Evolutionary conservation across 2,888 invertebrate genomes (phyloP), one percentile per base, ranked within the genome.

Genomic region (Cerastoderma edule): DNA sequence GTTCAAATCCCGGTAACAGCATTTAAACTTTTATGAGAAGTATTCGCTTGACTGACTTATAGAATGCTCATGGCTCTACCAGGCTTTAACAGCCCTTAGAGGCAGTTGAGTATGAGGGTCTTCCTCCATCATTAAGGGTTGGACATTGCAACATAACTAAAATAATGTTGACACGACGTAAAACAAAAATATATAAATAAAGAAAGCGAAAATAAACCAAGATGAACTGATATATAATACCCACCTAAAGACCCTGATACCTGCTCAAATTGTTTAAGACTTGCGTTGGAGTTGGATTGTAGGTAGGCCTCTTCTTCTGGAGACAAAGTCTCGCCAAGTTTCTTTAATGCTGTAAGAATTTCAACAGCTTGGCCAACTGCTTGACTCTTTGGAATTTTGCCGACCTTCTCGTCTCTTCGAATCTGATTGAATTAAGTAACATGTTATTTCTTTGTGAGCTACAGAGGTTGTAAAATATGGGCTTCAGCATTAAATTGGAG

Each of bases 341-440:
- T 93, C 81, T 93, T 92, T 76, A 94, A 84, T 10, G 94, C 94
- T 46, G 92, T 92, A 48, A 94, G 82, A 60, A 94, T 93, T 88
- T 94, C 94, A 28, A 93, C 90, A 89, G 94, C 94, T 89, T 95
- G 95, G 83, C 93, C 93, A 50, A 94, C 94, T 68, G 93, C 93
- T 32, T 89, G 89, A 54, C 94, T 94, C 76, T 89, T 86, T 39
- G 92, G 91, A 32, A 95, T 88, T 92, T 95, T 95, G 30, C 95
- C 95, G 33, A 95, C 93, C 89, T 95, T 95, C 16, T 93, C 90
- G 88, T 95, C 95, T 84, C 95, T 93, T 57, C 95, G 95, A 46
- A 93, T 87, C 92, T 93, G 75, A 32, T n/a, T n/a, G n/a, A n/a
- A n/a, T n/a, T n/a, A n/a, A n/a, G n/a, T n/a, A n/a, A n/a, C n/a